Percentiles rank a stretch among this genome's conserved stretches.
Conservation (phyloP, 1,140 invertebrate genomes). For the Phymorhynchus buccinoides region DNA sequence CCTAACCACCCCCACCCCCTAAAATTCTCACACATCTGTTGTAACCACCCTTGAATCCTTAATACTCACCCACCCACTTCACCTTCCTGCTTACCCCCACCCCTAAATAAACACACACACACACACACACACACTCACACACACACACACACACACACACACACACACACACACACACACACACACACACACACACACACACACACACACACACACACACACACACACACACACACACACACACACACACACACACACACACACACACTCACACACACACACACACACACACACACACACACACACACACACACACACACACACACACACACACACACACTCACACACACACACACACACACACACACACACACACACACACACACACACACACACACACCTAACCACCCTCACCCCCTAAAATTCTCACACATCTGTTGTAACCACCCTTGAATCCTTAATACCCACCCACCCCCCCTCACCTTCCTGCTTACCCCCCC, state of each 20-base stretch:
- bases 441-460: not conserved
- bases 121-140: slow-evolving; percentile 25
- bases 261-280: slow-evolving; percentile 48
- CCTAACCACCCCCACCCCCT: not conserved
- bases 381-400: not conserved
- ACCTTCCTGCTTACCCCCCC: not conserved
- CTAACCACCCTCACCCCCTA: not conserved
- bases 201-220: slow-evolving; percentile 49
- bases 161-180: slow-evolving; percentile 45
- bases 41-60: not conserved
- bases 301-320: slow-evolving; percentile 24
- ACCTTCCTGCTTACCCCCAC: no score
- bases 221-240: slow-evolving; percentile 49
- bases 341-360: slow-evolving; percentile 16
- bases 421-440: not conserved
- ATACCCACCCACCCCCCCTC: not conserved
- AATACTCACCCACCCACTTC: not conserved
- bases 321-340: slow-evolving; percentile 22
- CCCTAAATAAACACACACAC: slow-evolving; percentile 16
- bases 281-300: slow-evolving; percentile 36
- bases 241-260: slow-evolving; percentile 47
- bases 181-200: slow-evolving; percentile 46
- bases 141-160: slow-evolving; percentile 7
- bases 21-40: not conserved
- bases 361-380: slow-evolving; percentile 2